Conservation (phyloP, 2,888 invertebrate genomes). For the Melieria omissa region DNA sequence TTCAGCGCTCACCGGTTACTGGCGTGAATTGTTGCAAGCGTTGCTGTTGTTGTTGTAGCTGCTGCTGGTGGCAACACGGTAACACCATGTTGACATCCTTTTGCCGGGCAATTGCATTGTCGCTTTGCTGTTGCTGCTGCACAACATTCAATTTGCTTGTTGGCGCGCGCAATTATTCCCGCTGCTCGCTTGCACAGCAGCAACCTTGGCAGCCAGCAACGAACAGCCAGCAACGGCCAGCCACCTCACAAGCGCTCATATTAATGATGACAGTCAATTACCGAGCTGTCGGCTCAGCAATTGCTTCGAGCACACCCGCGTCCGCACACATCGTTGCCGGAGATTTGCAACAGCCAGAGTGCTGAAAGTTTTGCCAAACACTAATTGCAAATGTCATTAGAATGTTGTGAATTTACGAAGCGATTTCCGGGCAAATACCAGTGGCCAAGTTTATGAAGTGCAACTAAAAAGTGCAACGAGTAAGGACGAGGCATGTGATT, state of each 20-base stretch:
- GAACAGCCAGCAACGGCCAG: not conserved
- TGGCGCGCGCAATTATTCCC: not conserved
- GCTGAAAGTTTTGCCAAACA: conserved; percentile 29
- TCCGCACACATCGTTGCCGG: conserved; percentile 13
- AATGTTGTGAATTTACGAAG: not conserved
- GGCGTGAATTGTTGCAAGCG: not conserved
- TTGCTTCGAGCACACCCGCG: too few relatives aligned
- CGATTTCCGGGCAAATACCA: too few relatives aligned
- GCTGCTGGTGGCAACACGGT: not conserved
- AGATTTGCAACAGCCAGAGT: conserved; percentile 25
- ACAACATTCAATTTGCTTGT: not conserved
- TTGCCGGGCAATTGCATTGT: conserved; percentile 7
- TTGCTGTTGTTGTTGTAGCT: not conserved
- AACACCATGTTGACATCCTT: conserved; percentile 15
- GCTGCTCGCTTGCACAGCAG: not conserved
- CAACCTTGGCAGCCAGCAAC: not conserved
- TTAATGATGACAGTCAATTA: conserved; percentile 35
- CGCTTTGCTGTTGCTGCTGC: conserved; percentile 1
- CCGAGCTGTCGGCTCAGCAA: conserved; percentile 22
- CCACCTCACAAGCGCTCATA: conserved; percentile 22
- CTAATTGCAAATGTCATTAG: conserved; percentile 35
- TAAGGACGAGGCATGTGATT: too few relatives aligned
- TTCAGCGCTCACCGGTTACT: not conserved
- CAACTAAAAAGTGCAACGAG: too few relatives aligned
- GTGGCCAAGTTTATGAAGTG: too few relatives aligned